Conservation (phyloP, 1,140 invertebrate genomes). For the Philopotamus ludificatus region DNA sequence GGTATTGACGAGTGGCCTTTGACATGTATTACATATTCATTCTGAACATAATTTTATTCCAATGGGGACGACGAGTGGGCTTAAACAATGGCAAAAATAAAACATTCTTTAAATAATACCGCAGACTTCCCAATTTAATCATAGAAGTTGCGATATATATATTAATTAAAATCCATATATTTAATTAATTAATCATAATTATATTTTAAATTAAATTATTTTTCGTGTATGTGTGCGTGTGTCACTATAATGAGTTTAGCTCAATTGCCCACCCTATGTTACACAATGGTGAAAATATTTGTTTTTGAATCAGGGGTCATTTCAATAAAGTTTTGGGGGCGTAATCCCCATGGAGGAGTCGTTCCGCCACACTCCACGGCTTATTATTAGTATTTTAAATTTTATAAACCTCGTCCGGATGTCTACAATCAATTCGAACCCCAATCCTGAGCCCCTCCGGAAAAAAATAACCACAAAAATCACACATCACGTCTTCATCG, state of each 20-base stretch:
- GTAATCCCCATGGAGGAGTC: slow-evolving; percentile 20
- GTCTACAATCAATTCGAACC: slow-evolving; percentile 10
- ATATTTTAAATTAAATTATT: too few species aligned
- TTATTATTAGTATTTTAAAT: too few species aligned
- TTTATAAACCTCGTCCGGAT: too few species aligned
- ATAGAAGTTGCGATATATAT: too few species aligned
- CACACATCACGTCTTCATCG: too few species aligned
- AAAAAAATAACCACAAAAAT: too few species aligned
- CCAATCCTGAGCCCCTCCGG: too few species aligned
- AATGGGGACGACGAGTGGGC: background rate
- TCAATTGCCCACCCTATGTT: background rate
- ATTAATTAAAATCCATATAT: too few species aligned
- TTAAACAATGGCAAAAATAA: background rate
- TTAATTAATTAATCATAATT: too few species aligned
- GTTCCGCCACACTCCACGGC: slow-evolving; percentile 14
- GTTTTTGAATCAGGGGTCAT: slow-evolving; percentile 27
- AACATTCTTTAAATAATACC: background rate
- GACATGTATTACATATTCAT: slow-evolving; percentile 8
- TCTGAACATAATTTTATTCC: slow-evolving; percentile 4
- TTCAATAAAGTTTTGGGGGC: slow-evolving; percentile 17
- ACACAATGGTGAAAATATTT: slow-evolving; percentile 6
- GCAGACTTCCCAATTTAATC: too few species aligned
- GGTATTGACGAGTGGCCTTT: slow-evolving; percentile 2
- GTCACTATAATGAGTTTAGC: slow-evolving; percentile 28
- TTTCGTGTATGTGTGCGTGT: too few species aligned